Conservation (phyloP, 2,113 vertebrate species). For the Piaya cayana region DNA sequence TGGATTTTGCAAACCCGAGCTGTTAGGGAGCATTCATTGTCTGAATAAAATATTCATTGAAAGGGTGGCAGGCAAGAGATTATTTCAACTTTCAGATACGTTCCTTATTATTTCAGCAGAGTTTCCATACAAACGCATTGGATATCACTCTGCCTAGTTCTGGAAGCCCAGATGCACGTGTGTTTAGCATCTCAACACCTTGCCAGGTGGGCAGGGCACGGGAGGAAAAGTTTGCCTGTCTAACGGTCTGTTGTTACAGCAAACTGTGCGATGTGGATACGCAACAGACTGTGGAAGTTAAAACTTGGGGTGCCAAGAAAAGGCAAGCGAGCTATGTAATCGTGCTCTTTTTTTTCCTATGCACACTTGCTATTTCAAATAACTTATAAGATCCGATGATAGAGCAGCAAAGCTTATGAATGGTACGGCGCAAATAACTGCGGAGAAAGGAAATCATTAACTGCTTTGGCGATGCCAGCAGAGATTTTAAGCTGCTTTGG, state of each 20-base stretch:
- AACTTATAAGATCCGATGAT: neutral
- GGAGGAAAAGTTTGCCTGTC: neutral
- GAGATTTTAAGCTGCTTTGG: slow-evolving; percentile 28
- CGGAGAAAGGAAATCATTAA: slow-evolving; percentile 50
- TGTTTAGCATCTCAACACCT: neutral
- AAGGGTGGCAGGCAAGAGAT: neutral
- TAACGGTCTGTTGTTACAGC: neutral
- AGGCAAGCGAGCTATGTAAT: neutral
- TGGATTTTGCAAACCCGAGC: neutral
- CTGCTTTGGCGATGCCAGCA: neutral
- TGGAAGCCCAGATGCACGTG: neutral
- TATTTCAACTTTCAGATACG: neutral
- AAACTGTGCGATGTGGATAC: neutral
- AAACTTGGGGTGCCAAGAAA: neutral
- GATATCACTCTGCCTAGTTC: neutral
- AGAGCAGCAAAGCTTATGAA: neutral
- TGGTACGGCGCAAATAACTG: neutral
- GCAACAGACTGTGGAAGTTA: neutral
- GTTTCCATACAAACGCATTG: neutral
- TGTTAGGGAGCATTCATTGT: neutral
- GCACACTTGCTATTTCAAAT: neutral
- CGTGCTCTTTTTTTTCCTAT: neutral
- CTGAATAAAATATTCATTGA: neutral
- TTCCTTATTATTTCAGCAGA: neutral
- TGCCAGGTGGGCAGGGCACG: neutral